These are phyloP conservation scores for Rhingia campestris DNA, from an alignment of 2,888 invertebrate species.

Conservation along the genomic window DNA sequence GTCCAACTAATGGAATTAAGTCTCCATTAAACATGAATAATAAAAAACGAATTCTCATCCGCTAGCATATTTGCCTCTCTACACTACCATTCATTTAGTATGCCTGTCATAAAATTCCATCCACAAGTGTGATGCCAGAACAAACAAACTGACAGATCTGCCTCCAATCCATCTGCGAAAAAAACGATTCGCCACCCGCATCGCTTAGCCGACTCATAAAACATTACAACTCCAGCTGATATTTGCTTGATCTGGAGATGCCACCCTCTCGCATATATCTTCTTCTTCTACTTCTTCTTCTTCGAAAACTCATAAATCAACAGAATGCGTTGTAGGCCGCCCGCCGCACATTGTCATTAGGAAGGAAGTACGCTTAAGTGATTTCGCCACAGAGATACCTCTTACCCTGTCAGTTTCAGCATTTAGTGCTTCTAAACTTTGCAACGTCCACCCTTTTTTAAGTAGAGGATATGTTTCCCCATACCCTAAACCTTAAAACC, in stretches of 20 bases:
- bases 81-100: slow-evolving; percentile 7
- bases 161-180: neutral
- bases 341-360: slow-evolving; percentile 66
- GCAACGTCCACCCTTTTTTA: slow-evolving; percentile 7
- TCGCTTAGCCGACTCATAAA: slow-evolving; percentile 61
- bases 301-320: slow-evolving; percentile 69
- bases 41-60: too few species aligned
- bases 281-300: slow-evolving; percentile 31
- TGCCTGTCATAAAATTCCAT: slow-evolving; percentile 29
- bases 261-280: slow-evolving; percentile 35
- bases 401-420: slow-evolving; percentile 41
- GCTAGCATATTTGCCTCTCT: neutral
- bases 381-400: slow-evolving; percentile 59
- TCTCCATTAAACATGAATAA: too few species aligned
- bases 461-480: slow-evolving; percentile 10
- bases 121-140: slow-evolving; percentile 43
- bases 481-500: slow-evolving; percentile 15
- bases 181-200: slow-evolving; percentile 67
- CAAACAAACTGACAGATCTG: slow-evolving; percentile 51
- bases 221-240: slow-evolving; percentile 37
- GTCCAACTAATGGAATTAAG: too few species aligned
- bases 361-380: slow-evolving; percentile 73
- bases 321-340: slow-evolving; percentile 52
- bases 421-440: slow-evolving; percentile 7
- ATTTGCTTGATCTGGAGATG: slow-evolving; percentile 30